These are phyloP conservation scores for Coelopa frigida DNA, from an alignment of 1,140 invertebrate species.

Conservation along the genomic window DNA sequence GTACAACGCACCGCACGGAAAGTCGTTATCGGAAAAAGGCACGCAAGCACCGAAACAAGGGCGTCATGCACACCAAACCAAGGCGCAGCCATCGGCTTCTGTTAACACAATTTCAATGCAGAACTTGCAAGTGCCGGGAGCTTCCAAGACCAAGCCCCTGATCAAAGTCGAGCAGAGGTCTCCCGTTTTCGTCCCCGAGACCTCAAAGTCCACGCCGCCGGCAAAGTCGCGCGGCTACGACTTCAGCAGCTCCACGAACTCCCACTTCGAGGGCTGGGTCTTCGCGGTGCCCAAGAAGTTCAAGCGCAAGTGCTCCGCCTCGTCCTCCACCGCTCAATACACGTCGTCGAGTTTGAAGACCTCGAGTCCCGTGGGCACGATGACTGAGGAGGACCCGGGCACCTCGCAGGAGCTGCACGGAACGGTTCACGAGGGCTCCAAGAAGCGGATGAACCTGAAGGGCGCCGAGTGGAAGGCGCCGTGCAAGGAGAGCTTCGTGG, in stretches of 20 bases:
- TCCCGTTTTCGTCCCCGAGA: too few species aligned
- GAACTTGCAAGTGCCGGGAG: too few species aligned
- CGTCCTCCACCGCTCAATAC: constrained; percentile 1
- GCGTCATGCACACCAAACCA: too few species aligned
- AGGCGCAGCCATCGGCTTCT: too few species aligned
- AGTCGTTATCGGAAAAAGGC: too few species aligned
- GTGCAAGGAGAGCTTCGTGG: constrained; percentile 27
- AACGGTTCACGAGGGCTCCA: constrained; percentile 18
- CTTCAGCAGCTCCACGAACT: constrained; percentile 14
- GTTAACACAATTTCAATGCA: too few species aligned
- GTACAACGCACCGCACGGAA: too few species aligned
- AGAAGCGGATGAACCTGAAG: constrained; percentile 14
- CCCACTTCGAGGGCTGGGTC: constrained; percentile 6
- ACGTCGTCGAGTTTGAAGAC: background rate
- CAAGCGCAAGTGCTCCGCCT: background rate
- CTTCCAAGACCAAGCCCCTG: too few species aligned
- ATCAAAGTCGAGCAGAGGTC: too few species aligned
- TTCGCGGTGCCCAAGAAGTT: constrained; percentile 9
- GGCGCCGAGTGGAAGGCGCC: constrained; percentile 25
- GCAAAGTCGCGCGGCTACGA: constrained; percentile 8
- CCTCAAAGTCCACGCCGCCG: background rate
- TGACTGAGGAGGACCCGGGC: background rate
- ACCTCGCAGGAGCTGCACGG: constrained; percentile 25
- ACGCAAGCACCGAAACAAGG: too few species aligned
- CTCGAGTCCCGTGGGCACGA: background rate